Percentiles rank a stretch among this genome's conserved stretches.
Conservation (phyloP, 2,888 invertebrate genomes). For the Macaria notata region DNA sequence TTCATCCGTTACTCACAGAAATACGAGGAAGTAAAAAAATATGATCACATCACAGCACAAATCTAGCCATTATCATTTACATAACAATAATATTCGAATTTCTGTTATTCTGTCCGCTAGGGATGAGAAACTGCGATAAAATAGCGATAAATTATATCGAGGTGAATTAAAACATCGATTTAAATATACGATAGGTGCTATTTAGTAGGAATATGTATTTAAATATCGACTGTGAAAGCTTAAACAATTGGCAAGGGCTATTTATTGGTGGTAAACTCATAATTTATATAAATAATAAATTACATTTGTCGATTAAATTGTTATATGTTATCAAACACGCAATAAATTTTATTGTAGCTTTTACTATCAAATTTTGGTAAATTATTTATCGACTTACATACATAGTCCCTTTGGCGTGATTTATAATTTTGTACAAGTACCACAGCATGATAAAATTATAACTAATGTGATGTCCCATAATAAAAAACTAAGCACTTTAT, state of each 20-base stretch:
- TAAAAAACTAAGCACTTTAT: too few species aligned
- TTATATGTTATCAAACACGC: too few species aligned
- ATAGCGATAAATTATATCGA: slow-evolving; percentile 5
- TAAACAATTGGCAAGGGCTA: not conserved
- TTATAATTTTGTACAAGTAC: too few species aligned
- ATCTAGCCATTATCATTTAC: slow-evolving; percentile 33
- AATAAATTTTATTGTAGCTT: too few species aligned
- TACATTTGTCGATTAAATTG: too few species aligned
- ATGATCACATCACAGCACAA: slow-evolving; percentile 27
- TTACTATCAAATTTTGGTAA: too few species aligned
- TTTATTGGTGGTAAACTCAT: not conserved
- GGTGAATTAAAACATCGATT: slow-evolving; percentile 1
- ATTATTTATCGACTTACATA: too few species aligned
- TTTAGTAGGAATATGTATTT: not conserved
- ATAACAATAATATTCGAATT: slow-evolving; percentile 31
- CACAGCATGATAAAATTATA: too few species aligned
- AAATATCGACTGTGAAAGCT: too few species aligned
- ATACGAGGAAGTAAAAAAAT: slow-evolving; percentile 19
- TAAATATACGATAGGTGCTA: not conserved
- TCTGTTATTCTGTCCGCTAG: slow-evolving; percentile 15
- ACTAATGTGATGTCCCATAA: too few species aligned
- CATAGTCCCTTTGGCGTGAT: too few species aligned
- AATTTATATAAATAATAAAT: too few species aligned
- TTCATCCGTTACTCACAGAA: slow-evolving; percentile 4
- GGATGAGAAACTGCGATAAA: slow-evolving; percentile 12